These are phyloP conservation scores for Tympanuchus pallidicinctus DNA, from an alignment of 2,113 vertebrate genomes.

Conservation along the genomic window DNA sequence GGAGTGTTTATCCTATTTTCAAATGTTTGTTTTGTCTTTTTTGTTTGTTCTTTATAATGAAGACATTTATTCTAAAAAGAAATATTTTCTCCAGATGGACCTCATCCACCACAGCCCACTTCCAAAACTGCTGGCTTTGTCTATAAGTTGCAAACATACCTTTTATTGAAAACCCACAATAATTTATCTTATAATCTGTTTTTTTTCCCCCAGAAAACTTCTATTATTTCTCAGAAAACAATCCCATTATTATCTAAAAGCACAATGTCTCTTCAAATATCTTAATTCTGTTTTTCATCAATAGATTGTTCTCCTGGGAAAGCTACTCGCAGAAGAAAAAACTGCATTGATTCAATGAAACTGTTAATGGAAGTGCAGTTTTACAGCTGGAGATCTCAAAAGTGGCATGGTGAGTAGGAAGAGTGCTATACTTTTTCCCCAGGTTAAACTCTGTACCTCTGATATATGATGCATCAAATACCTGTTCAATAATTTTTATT, in stretches of 20 bases:
- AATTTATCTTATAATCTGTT: not conserved
- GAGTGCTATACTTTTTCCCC: not conserved
- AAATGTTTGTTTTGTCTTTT: not conserved
- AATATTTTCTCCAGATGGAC: not conserved
- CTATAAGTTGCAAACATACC: not conserved
- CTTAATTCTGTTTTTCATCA: not conserved
- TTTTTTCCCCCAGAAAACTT: not conserved
- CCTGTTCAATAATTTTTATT: not conserved
- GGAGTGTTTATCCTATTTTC: not conserved
- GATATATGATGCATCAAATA: not conserved
- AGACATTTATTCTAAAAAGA: not conserved
- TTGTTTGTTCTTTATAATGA: not conserved
- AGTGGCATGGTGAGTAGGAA: not conserved
- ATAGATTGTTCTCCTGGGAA: not conserved
- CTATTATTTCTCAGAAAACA: not conserved
- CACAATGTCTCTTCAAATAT: not conserved
- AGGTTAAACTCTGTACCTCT: not conserved
- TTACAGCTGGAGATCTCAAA: not conserved
- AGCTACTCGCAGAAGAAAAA: not conserved
- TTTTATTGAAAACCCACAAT: not conserved
- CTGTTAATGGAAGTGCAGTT: not conserved
- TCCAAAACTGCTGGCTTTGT: not conserved
- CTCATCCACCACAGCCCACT: not conserved
- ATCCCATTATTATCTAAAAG: not conserved
- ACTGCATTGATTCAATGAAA: not conserved